A percentile compares a stretch with the other conserved stretches of the same genome.
Conservation (phyloP, 2,888 invertebrate species). For the Sesia apiformis region DNA sequence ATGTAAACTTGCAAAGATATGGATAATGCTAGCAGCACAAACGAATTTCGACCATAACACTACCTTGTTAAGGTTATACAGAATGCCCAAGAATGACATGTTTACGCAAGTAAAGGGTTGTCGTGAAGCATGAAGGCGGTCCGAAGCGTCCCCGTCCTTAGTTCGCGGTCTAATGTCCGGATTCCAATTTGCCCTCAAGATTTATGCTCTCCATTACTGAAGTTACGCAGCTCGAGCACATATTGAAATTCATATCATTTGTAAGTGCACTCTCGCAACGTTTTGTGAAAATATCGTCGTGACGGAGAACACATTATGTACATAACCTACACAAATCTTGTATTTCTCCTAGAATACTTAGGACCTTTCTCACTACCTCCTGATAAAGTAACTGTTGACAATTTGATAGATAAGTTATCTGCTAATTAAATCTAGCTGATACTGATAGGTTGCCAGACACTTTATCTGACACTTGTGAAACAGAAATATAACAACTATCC, state of each 20-base stretch:
- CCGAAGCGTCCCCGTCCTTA: conserved; percentile 44
- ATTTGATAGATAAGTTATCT: no score
- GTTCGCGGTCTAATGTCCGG: conserved; percentile 38
- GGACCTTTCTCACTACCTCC: no score
- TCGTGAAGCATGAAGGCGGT: conserved; percentile 50
- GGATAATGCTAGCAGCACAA: conserved; percentile 7
- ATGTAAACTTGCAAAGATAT: conserved; percentile 9
- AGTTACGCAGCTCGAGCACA: not conserved
- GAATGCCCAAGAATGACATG: conserved; percentile 9
- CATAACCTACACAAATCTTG: no score
- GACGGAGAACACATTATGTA: no score
- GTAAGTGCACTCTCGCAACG: not conserved
- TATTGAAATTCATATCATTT: not conserved
- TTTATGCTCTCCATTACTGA: conserved; percentile 61
- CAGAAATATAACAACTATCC: no score
- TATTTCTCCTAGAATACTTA: no score
- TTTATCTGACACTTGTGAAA: no score
- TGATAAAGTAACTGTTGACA: no score
- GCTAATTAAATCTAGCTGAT: no score
- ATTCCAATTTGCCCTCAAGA: conserved; percentile 60
- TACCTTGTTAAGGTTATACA: conserved; percentile 11
- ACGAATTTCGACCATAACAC: conserved; percentile 19
- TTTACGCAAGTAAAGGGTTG: conserved; percentile 41
- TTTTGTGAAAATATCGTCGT: no score
- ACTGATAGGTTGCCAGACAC: no score